phyloP scores from a whole-genome alignment of 2,888 invertebrate genomes.

The Schrankia costaestrigalis region DNA sequence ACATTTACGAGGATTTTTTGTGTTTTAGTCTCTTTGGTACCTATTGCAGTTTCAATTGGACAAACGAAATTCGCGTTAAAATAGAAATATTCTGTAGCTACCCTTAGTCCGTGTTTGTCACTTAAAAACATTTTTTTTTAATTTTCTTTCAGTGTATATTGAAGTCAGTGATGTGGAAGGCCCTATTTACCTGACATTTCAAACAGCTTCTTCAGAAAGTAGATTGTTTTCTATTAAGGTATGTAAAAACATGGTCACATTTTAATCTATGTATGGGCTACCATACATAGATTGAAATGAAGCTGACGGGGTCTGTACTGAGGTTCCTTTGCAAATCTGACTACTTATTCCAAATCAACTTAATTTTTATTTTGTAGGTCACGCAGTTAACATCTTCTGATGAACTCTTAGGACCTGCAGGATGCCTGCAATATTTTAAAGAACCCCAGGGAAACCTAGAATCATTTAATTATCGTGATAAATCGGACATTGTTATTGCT shows the following conservation, averaged over 20 bases:
- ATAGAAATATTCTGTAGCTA: no score
- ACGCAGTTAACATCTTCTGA: slow-evolving; percentile 62
- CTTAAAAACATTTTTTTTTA: not conserved
- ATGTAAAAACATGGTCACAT: no score
- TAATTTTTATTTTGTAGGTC: slow-evolving; percentile 46
- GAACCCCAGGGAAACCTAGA: slow-evolving; percentile 81
- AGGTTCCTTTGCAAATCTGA: no score
- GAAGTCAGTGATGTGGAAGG: slow-evolving; percentile 83
- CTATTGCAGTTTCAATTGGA: no score
- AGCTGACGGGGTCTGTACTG: no score
- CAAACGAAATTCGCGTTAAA: no score
- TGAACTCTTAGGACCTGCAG: slow-evolving; percentile 70
- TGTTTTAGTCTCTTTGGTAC: no score
- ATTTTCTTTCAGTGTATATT: slow-evolving; percentile 82
- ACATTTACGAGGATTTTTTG: no score
- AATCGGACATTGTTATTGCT: slow-evolving; percentile 75
- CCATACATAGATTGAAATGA: no score
- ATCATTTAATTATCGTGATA: slow-evolving; percentile 86
- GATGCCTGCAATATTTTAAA: slow-evolving; percentile 85
- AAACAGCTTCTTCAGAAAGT: slow-evolving; percentile 76
- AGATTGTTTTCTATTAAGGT: slow-evolving; percentile 84
- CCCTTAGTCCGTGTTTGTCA: no score
- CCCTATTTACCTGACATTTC: slow-evolving; percentile 83
- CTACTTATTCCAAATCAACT: no score
- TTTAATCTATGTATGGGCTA: no score